A percentile compares a stretch with the other conserved stretches of the same genome.
phyloP scores from a whole-genome alignment of 92 coral and sea anemone genomes.

The Phenganax stokvisi region DNA sequence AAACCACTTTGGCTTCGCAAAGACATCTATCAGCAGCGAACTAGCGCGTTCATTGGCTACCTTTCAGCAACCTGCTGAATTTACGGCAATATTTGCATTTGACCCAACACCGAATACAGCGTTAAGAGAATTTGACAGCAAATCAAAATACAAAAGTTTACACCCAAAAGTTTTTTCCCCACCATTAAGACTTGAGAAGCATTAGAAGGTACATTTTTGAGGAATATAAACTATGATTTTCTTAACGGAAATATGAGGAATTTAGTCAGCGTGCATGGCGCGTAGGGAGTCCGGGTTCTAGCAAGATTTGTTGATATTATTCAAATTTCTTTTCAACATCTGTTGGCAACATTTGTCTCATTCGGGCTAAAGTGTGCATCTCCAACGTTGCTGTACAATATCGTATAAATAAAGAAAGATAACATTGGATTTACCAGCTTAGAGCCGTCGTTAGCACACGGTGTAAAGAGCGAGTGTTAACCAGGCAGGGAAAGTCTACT shows the following conservation, averaged over 20 bases:
- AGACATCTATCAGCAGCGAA: slow-evolving; percentile 24
- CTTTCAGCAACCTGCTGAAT: slow-evolving; percentile 37
- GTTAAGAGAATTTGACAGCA: slow-evolving; percentile 20
- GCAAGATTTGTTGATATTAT: slow-evolving; percentile 30
- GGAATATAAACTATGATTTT: not conserved
- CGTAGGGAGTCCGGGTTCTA: not conserved
- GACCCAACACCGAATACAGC: slow-evolving; percentile 14
- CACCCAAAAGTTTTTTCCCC: not conserved
- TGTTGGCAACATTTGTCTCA: slow-evolving; percentile 39
- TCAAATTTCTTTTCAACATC: slow-evolving; percentile 34
- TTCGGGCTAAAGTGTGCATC: slow-evolving; percentile 26
- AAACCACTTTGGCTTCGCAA: slow-evolving; percentile 32
- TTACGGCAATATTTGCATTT: slow-evolving; percentile 25
- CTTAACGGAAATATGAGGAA: not conserved
- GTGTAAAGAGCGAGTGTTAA: not conserved
- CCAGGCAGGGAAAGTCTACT: not conserved
- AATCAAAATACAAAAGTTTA: not conserved
- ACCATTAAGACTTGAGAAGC: not conserved
- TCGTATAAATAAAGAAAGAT: not conserved
- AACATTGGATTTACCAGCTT: not conserved
- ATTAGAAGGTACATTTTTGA: not conserved
- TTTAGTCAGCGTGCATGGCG: not conserved
- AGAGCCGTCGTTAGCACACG: not conserved
- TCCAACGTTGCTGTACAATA: slow-evolving; percentile 31
- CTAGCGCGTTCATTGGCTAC: slow-evolving; percentile 21